Evolutionary conservation across 2,797 vertebrate genomes (phyloP).

Genomic region (Molossus molossus): DNA sequence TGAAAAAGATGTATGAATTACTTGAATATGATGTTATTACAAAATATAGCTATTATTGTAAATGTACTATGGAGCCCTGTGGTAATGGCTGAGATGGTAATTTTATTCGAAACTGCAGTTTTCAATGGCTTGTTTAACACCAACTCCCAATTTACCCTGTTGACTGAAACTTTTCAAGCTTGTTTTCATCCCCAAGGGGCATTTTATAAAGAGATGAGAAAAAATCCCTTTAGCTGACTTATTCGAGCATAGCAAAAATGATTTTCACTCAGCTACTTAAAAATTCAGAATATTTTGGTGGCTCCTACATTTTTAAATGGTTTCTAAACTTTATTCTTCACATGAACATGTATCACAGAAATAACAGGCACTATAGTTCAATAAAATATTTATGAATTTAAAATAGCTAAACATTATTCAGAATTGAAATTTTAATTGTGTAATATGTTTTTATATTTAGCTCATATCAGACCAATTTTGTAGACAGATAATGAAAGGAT

Average conservation of each 20-base stretch:
- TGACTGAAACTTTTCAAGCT: slow-evolving; percentile 79
- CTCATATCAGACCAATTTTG: no score
- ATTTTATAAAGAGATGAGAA: slow-evolving; percentile 72
- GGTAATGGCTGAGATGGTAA: slow-evolving; percentile 73
- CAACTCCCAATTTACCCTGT: slow-evolving; percentile 79
- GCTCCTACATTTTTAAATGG: slow-evolving; percentile 26
- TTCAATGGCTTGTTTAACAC: slow-evolving; percentile 83
- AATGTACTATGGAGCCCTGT: slow-evolving; percentile 45
- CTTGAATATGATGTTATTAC: slow-evolving; percentile 68
- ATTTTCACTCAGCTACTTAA: slow-evolving; percentile 64
- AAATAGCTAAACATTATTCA: not conserved
- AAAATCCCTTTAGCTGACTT: slow-evolving; percentile 71
- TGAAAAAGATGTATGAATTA: slow-evolving; percentile 51
- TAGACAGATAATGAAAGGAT: not conserved
- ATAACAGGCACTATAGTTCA: not conserved
- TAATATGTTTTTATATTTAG: not conserved
- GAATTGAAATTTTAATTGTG: not conserved
- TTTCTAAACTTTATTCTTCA: slow-evolving; percentile 54
- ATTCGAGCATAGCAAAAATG: slow-evolving; percentile 67
- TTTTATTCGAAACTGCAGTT: slow-evolving; percentile 79
- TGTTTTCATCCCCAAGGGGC: slow-evolving; percentile 75
- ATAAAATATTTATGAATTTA: not conserved
- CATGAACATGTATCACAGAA: not conserved
- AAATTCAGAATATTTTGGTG: slow-evolving; percentile 53
- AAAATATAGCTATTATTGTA: slow-evolving; percentile 75